Evolutionary conservation across 2,888 invertebrate genomes (phyloP), one percentile per base, ranked within the genome.

Genomic region (Parapristionchus giblindavisi): DNA sequence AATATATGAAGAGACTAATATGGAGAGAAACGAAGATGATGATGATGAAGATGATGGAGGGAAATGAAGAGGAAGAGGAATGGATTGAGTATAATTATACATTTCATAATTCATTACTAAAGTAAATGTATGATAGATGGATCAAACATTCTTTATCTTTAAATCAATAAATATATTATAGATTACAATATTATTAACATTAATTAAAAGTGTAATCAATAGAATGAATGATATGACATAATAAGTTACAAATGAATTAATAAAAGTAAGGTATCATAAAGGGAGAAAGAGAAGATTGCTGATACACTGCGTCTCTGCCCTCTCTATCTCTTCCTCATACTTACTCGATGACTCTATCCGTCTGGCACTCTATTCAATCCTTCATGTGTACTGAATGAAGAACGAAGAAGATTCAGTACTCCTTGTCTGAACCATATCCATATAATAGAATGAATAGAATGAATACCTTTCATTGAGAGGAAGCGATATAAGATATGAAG

Each of bases 301-400:
- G 29, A 17, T 8, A 65, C 65, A 43, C 65, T 65, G 65, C 65
- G 65, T 65, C 65, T 65, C 3, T 40, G 3, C 8, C 65, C 36
- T 29, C 54, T 24, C 43, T 14, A 43, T 36, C n/a, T n/a, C n/a
- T n/a, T n/a, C n/a, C n/a, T n/a, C n/a, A n/a, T n/a, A n/a, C n/a
- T n/a, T n/a, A n/a, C n/a, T n/a, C n/a, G n/a, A n/a, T n/a, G n/a
- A 11, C 60, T 48, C 65, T 65, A 2, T 1, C 21, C 65, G 24
- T 65, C 65, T 65, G 65, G 27, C 65, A 65, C 65, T 65, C 65
- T 65, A 27, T 14, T 43, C 65, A 34, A 36, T 36, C 4, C n/a
- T 34, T 29, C 8, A 38, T n/a, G n/a, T 11, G 36, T 3, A 60
- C 43, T 43, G 43, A n/a, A 43, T 43, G 43, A 43, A 43, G 43